Base-by-base conservation (phyloP, 2,888 invertebrate genomes). In the Salticus scenicus region DNA sequence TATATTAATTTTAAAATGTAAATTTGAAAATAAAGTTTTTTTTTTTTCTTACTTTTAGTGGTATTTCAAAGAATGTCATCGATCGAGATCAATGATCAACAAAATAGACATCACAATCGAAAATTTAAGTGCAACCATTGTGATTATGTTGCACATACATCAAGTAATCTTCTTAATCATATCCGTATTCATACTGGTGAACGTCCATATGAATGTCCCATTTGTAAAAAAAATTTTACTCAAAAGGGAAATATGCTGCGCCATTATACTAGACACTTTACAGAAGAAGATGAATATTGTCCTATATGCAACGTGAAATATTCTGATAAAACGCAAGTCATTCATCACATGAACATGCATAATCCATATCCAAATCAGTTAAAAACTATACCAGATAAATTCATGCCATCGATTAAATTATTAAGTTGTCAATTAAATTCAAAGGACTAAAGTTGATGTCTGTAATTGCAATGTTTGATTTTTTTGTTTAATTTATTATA, bases 131-230 rank as follows among this genome's bases (percentile, higher is more conserved):
- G 67, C 24, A 5, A 20, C 5, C 67, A 67, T 2, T 67, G 67
- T 33, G 31, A 67, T 20, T 70, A 70, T 51, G 7, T 24, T 47
- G 76, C 76, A 0, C 76, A 51, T 14, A 64, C 76, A 12, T 42
- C 20, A 8, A 24, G 27, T 24, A 67, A 67, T 24, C 67, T 76
- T 14, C 67, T 31, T 20, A 47, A 31, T 30, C 76, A 76, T 10
- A 51, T 67, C 20, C 67, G 76, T 14, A 31, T 47, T 24, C 76
- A 76, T 17, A 76, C 76, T 17, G 76, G 67, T 0, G 76, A 76
- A 33, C 76, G 75, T 12, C 76, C 76, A 8, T 76, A 47, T 47
- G 20, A 31, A 17, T 76, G 76, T 8, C 31, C 67, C 14, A 31
- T 69, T 1, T 76, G 76, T 10, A 51, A 17, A n/a, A 67, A 51